Conservation (phyloP, 53 echinoderm and acorn worm species). For the Glandiceps talaboti region DNA sequence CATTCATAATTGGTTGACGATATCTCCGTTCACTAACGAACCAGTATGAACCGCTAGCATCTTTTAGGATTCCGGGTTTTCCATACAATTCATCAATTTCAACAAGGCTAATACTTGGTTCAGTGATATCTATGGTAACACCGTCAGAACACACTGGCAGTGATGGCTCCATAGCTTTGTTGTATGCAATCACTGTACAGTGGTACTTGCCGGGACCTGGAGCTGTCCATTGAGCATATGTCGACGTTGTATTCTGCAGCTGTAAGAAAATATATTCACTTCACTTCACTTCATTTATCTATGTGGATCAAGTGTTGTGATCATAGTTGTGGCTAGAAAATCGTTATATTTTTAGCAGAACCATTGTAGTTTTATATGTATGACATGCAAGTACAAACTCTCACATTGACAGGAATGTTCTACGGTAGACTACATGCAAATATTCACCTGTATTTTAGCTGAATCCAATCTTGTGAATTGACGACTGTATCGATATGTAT, state of each 20-base stretch:
- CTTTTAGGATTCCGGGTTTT: constrained; percentile 16
- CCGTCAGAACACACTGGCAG: constrained; percentile 30
- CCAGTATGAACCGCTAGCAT: constrained; percentile 7
- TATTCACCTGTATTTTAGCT: too few relatives aligned
- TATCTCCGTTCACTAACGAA: not conserved
- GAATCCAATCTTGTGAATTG: too few relatives aligned
- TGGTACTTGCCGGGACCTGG: constrained; percentile 18
- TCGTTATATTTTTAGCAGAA: too few relatives aligned
- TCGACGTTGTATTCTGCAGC: constrained; percentile 11
- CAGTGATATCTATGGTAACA: constrained; percentile 16
- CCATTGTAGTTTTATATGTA: too few relatives aligned
- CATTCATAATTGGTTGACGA: not conserved
- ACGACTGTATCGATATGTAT: too few relatives aligned
- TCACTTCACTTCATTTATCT: too few relatives aligned
- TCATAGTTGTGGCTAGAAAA: too few relatives aligned
- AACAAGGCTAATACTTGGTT: constrained; percentile 4
- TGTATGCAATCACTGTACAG: constrained; percentile 21
- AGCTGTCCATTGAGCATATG: constrained; percentile 20
- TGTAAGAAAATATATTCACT: too few relatives aligned
- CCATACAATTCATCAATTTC: not conserved
- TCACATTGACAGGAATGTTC: too few relatives aligned
- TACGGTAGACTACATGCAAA: too few relatives aligned
- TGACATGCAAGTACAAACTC: too few relatives aligned
- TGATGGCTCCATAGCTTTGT: constrained; percentile 26
- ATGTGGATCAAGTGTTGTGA: too few relatives aligned